Evolutionary conservation across 2,888 invertebrate genomes (phyloP), one percentile per base, ranked within the genome.

Genomic region (Resseliella maxima): DNA sequence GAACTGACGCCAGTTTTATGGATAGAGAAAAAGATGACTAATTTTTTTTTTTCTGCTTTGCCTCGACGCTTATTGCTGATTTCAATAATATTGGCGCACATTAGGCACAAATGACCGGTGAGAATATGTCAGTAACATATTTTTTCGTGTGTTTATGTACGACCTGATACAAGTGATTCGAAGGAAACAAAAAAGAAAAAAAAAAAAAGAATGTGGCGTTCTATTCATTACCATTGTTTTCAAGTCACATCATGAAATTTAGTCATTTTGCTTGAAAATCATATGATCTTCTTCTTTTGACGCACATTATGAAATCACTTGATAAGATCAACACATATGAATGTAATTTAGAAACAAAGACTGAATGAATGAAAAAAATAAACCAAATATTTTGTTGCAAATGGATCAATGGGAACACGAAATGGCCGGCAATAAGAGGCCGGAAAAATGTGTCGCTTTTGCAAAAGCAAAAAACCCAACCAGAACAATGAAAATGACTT

Each of bases 1-100:
- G 83, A 83, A 83, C 83, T 38, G 83, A 83, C 83, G 83, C 83
- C 83, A 83, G 83, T 38, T 36, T 41, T 83, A 83, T 38, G 72
- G 15, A 12, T 72, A 31, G 72, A 31, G 35, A 35, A 35, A 31
- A 72, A 72, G 72, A 72, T 72, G 72, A 72, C 72, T 72, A 72
- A 72, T 31, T 72, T 72, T 59, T 59, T 59, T 72, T 72, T 59
- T 50, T 50, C 15, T 5, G 18, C 35, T 72, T 72, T 72, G 72
- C 72, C 72, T 72, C 72, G 72, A 31, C 72, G 59, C 24, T 27
- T 27, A 5, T 59, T 10, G 15, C 50, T 18, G 10, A 10, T 18
- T 50, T 50, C 50, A 50, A 2, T 50, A 18, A 2, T 41, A 12
- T 18, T 18, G 50, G 27, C 24, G 27, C 15, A 24, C 27, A 24